Base-by-base conservation (phyloP, 2,113 vertebrate species). In the Epinephelus lanceolatus region DNA sequence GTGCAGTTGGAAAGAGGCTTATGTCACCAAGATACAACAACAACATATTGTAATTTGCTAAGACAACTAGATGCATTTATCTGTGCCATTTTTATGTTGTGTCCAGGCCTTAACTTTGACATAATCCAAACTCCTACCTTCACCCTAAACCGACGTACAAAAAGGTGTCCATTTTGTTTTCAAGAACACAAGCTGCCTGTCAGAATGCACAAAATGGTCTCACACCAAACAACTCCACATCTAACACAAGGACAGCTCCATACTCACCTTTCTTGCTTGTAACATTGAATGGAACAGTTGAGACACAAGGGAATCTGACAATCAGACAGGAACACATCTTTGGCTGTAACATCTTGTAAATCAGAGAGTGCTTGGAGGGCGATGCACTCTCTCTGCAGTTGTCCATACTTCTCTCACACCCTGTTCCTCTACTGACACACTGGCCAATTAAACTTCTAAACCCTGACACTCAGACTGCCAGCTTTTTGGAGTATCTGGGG, bases 391-490 rank as follows among this genome's bases (percentile, higher is more conserved):
- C 76, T 79, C 42, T 73, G 74, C 80, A 78, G 72, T 73, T 74
- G 80, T 87, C 78, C 62, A 57, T 76, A 80, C 70, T 82, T 78
- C 72, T 76, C 80, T 86, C 72, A 84, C 73, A 59, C 76, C 71
- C 77, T 77, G 83, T 85, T 87, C 65, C 86, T 65, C 76, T 18
- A 14, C 91, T 85, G 86, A 82, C 85, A 90, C 69, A 78, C 85
- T 77, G 89, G 76, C 89, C 90, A 91, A 92, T 93, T 92, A 91
- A 89, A 88, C 87, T 83, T 90, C 83, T 85, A 87, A 86, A 88
- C 79, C 57, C 79, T 77, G 68, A 76, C 80, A 88, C 80, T 76
- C 78, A 70, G 80, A 61, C 76, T 74, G 55, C 53, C 57, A 78
- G 60, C 74, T 76, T 80, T 84, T 74, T 62, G 45, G 70, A 80